Evolutionary conservation across 2,888 invertebrate genomes (phyloP), one percentile per base, ranked within the genome.

Genomic region (Nephrotoma appendiculata): DNA sequence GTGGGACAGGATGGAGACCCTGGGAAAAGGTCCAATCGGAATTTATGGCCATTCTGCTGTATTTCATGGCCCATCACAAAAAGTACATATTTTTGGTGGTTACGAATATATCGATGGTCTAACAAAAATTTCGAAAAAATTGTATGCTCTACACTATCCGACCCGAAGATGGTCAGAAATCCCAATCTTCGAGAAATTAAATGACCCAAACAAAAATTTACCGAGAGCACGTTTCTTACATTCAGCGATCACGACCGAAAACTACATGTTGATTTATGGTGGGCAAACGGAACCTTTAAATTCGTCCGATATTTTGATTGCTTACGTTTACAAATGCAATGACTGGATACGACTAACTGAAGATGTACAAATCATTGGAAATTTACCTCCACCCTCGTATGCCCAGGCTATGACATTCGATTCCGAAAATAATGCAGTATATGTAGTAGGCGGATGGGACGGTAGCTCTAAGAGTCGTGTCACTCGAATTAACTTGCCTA

Each of bases 1-100:
- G 85, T 98, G 97, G 97, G 92, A 93, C 44, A 93, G 94, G 87
- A 90, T 97, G 87, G 92, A 93, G 85, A 94, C 95, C 2, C 93
- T 93, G 87, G 98, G 98, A 5, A 93, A 95, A 9, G 94, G 95
- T 84, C 90, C 91, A 0, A 92, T 95, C 2, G 97, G 96, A 45
- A 93, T 98, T 43, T 98, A 96, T 89, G 98, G 98, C 0, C 98
- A 98, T 90, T 96, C 95, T 86, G 95, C 98, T 0, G 96, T 98
- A 0, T 98, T 96, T 90, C 97, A 98, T 89, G 92, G 93, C 0
- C 94, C 93, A 41, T 96, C 96, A 0, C 95, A 97, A 89, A 96
- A 96, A 89, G 93, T 98, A 87, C 98, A 98, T 89, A 93, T 98
- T 0, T 98, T 96, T 90, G 98, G 98, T 5, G 98, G 98, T 5